phyloP scores from a whole-genome alignment of 2,888 invertebrate genomes.

The Podabrus alpinus region DNA sequence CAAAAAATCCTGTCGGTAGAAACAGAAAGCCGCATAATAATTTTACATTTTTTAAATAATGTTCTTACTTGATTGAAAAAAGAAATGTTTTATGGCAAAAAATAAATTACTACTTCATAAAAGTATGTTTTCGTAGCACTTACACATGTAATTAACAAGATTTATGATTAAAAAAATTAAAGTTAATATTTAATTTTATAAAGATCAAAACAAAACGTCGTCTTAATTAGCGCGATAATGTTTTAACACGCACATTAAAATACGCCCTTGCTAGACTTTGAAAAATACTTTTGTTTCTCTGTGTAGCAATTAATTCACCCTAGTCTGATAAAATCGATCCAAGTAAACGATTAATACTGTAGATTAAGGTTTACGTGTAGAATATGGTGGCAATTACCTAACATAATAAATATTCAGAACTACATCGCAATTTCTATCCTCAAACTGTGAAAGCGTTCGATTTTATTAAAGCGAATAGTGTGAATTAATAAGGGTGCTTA shows the following conservation, averaged over 20 bases:
- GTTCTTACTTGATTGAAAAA: too few relatives aligned
- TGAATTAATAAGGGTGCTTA: not conserved
- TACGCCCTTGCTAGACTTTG: not conserved
- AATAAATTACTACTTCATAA: not conserved
- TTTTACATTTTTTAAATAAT: too few relatives aligned
- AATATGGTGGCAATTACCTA: conserved; percentile 20
- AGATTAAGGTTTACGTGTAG: conserved; percentile 25
- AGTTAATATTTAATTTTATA: not conserved
- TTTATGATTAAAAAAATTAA: not conserved
- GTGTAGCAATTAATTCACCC: conserved; percentile 7
- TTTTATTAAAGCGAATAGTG: conserved; percentile 11
- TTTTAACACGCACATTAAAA: conserved; percentile 3
- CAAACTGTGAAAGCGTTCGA: conserved; percentile 8
- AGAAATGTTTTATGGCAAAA: not conserved
- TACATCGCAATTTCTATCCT: conserved; percentile 20
- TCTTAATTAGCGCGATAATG: conserved; percentile 1
- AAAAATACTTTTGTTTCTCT: conserved; percentile 10
- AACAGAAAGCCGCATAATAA: too few relatives aligned
- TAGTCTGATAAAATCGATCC: conserved; percentile 11
- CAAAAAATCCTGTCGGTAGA: too few relatives aligned
- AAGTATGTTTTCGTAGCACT: not conserved
- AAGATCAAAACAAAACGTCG: not conserved
- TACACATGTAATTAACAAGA: not conserved
- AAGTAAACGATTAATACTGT: conserved; percentile 15
- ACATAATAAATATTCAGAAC: conserved; percentile 22